Percentiles rank a stretch among this genome's conserved stretches.
Evolutionary conservation across 2,888 invertebrate species (phyloP).

Genomic region (Xestia sexstrigata): DNA sequence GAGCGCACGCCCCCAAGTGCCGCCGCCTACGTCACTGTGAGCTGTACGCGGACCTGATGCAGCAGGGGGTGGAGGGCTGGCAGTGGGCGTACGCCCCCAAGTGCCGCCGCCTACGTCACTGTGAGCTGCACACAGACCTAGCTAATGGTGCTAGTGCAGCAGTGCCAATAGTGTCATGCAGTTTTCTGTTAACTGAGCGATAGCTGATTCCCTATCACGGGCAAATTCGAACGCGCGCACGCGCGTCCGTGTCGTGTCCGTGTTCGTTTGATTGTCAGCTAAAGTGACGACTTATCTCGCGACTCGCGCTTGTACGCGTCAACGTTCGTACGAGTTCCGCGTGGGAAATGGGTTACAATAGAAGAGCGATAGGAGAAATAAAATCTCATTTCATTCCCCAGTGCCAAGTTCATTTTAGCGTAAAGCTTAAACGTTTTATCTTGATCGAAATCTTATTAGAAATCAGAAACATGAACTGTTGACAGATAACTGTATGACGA

Average conservation of each 20-base stretch:
- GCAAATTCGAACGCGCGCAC: neutral
- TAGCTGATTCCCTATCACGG: neutral
- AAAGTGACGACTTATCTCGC: neutral
- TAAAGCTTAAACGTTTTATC: neutral
- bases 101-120: neutral
- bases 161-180: slow-evolving; percentile 28
- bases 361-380: neutral
- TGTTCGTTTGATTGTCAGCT: neutral
- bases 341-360: no score
- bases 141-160: neutral
- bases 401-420: neutral
- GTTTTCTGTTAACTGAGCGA: slow-evolving; percentile 13
- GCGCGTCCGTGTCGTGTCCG: no score
- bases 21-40: neutral
- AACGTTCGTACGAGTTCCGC: neutral
- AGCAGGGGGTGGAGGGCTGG: no score
- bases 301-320: neutral
- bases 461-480: neutral
- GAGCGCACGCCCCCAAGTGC: no score
- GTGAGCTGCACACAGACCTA: neutral
- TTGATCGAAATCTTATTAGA: neutral
- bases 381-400: neutral
- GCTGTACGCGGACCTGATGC: neutral
- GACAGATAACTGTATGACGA: slow-evolving; percentile 5
- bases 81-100: no score